Evolutionary conservation across 2,888 invertebrate species (phyloP), one percentile per base, ranked within the genome.

Genomic region (Blastobasis lacticolella): DNA sequence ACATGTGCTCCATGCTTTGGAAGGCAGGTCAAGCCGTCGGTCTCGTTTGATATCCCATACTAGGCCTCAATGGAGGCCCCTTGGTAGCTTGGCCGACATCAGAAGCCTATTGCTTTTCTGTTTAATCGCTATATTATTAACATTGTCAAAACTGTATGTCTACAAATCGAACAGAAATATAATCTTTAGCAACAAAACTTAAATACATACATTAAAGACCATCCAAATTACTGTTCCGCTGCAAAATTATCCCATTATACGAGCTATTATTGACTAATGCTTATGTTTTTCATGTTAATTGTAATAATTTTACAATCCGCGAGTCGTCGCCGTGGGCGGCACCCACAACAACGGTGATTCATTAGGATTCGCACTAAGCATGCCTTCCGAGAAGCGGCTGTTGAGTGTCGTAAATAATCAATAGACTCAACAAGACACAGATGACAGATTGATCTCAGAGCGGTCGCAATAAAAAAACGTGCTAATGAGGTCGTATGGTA

Each of bases 271-370:
- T 49, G 59, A 52, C 49, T 51, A 57, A 64, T 59, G 58, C 57
- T 57, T 55, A 55, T 58, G 60, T 58, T 61, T 58, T 60, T 46
- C 56, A 58, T 60, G 56, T 59, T 60, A 59, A 61, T 59, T 56
- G 58, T 57, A 54, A 60, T 62, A 60, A 63, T 61, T 59, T 59
- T 53, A 55, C 54, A 53, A 57, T 54, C 54, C 53, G 51, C 53
- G 48, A 60, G 57, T 60, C 58, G 54, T 45, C 43, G 50, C 52
- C 51, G 72, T 72, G 67, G 72, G 73, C 58, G 61, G 65, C 69
- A 65, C 72, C 73, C 72, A 73, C 72, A 56, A 54, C 57, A 55
- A 42, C 50, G 23, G 53, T 71, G 70, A 71, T 57, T 71, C 70
- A 71, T 47, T 61, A 60, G 60, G 62, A 62, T 61, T 59, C 46